These are phyloP conservation scores for Neogale vison DNA, from an alignment of 2,113 vertebrate species.

Conservation along the genomic window DNA sequence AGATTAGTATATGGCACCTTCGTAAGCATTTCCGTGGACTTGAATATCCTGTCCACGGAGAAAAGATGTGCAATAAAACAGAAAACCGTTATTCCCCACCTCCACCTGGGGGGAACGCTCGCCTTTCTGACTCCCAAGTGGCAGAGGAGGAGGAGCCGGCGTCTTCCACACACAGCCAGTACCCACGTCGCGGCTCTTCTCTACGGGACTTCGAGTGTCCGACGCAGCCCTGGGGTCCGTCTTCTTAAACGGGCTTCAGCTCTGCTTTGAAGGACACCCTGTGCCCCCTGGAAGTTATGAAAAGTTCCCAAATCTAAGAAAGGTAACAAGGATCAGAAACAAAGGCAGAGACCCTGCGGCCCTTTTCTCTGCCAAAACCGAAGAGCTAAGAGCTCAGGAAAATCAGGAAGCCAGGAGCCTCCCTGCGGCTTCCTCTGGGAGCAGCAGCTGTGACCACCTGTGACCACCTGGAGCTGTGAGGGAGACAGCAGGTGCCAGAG, in stretches of 20 bases:
- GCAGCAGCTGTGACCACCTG: not conserved
- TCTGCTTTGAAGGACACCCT: not conserved
- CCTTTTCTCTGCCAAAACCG: not conserved
- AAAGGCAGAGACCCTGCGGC: not conserved
- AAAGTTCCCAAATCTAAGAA: not conserved
- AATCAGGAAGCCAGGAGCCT: not conserved
- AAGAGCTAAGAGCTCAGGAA: not conserved
- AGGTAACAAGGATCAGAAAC: not conserved
- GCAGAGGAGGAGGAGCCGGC: too few species aligned
- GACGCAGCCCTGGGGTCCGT: accelerated
- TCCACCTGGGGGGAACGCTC: not conserved
- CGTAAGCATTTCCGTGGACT: not conserved
- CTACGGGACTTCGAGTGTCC: not conserved
- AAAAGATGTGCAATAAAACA: not conserved
- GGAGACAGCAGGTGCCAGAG: not conserved
- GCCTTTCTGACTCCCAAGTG: not conserved
- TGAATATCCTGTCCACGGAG: accelerated
- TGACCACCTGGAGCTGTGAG: not conserved
- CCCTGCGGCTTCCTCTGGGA: not conserved
- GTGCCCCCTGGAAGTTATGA: not conserved
- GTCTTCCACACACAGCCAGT: not conserved
- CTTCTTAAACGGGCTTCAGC: not conserved
- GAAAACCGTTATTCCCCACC: not conserved
- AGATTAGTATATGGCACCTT: too few species aligned
- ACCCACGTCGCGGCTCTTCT: not conserved